Evolutionary conservation across 1,140 invertebrate species (phyloP), one percentile per base, ranked within the genome.

Genomic region (Euborellia annulipes): DNA sequence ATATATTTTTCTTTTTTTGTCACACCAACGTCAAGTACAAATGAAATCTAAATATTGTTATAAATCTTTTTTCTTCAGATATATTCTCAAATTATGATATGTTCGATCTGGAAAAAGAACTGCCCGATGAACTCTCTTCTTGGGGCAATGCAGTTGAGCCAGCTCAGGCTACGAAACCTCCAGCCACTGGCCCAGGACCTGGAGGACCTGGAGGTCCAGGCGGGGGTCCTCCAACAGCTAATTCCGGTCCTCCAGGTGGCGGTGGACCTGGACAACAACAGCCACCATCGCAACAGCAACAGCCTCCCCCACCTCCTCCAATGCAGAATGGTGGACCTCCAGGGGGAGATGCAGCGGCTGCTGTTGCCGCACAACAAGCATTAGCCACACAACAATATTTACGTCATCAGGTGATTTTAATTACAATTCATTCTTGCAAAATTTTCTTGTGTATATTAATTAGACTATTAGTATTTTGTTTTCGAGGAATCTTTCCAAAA

Each of bases 91-190:
- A 79, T 66, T 73, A 76, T 57, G 81, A 84, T 60, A 81, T 84
- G 75, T 84, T 84, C 62, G 80, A 85, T 67, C 70, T 90, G 62
- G 86, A 90, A 68, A 87, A 89, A 68, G 84, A 90, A 65, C 74
- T 94, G 48, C 89, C 89, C 27, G 88, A 93, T 70, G 90, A 93
- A 65, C 67, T 94, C 42, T 82, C 90, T 57, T 71, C 62, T 37
- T 85, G 82, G 82, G 73, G 73, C 47, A 45, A 23, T 41, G 41
- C 37, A 6, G 46, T 41, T 14, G 36, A 40, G 20, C 23, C 45
- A 17, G 36, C 43, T 20, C n/a, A 46, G 3, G 49, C 53, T 41
- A 46, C 49, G 30, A 85, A 84, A 58, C 80, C 81, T 43, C 78
- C 75, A 2, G 81, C 75, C 19, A 78, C 82, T 54, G 79, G 81